These are phyloP conservation scores for Hetaerina americana DNA, from an alignment of 1,140 invertebrate genomes.

Conservation along the genomic window DNA sequence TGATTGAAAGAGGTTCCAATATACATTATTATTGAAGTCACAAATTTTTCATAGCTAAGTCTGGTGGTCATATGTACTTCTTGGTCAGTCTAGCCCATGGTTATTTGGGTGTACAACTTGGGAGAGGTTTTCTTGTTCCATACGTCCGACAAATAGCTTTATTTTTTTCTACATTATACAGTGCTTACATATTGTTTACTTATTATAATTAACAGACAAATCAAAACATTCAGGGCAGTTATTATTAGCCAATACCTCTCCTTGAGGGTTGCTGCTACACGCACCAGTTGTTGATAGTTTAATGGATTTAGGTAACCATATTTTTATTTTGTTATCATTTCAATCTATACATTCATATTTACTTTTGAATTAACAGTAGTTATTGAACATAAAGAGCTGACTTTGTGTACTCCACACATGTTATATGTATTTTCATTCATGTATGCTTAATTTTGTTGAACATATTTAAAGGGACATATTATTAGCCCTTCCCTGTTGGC, in stretches of 20 bases:
- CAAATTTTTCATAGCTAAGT: neutral
- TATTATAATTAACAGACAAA: neutral
- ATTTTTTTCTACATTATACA: slow-evolving; percentile 1
- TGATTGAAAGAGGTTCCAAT: neutral
- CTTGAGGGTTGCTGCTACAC: neutral
- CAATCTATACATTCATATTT: neutral
- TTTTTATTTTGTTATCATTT: neutral
- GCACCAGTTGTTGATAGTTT: neutral
- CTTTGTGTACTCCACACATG: neutral
- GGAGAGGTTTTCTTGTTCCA: neutral
- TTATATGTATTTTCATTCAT: neutral
- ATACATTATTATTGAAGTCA: neutral
- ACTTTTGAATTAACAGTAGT: neutral
- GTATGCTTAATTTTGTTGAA: neutral
- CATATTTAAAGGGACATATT: neutral
- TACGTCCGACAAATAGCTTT: neutral
- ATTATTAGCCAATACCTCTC: neutral
- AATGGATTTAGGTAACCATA: neutral
- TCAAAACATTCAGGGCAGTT: neutral
- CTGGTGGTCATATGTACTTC: neutral
- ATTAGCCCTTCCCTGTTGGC: neutral
- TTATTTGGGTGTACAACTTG: neutral
- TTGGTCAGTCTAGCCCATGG: neutral
- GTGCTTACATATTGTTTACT: neutral
- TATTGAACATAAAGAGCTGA: neutral